These are phyloP conservation scores for Drosophila pseudotalamancana DNA, from an alignment of 2,888 invertebrate species.

Conservation along the genomic window DNA sequence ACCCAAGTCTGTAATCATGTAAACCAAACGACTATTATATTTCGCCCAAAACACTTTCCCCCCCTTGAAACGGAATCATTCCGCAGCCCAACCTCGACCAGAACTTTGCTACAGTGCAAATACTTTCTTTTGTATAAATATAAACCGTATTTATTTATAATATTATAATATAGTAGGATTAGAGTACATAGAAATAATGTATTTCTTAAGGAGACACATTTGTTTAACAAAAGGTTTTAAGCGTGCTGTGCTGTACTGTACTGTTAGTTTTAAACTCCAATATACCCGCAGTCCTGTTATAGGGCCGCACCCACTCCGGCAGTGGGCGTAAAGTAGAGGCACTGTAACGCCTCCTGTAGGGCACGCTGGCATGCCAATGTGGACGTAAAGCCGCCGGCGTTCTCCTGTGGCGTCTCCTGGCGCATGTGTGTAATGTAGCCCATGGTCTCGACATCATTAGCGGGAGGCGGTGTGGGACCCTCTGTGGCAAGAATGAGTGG, in stretches of 20 bases:
- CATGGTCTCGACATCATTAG: slow-evolving; percentile 87
- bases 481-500: slow-evolving; percentile 86
- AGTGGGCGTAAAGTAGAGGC: slow-evolving; percentile 85
- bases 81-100: too few species aligned
- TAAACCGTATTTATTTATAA: slow-evolving; percentile 23
- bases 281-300: not conserved
- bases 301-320: slow-evolving; percentile 30
- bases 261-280: not conserved
- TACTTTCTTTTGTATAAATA: not conserved
- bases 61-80: too few species aligned
- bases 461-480: slow-evolving; percentile 90
- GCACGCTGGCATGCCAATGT: slow-evolving; percentile 93
- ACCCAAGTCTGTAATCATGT: slow-evolving; percentile 67
- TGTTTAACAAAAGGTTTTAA: slow-evolving; percentile 61
- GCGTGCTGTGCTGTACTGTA: slow-evolving; percentile 53
- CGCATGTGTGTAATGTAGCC: slow-evolving; percentile 92
- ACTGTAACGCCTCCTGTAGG: slow-evolving; percentile 94
- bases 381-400: slow-evolving; percentile 94
- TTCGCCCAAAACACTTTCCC: too few species aligned
- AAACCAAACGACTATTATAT: too few species aligned
- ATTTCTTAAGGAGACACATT: slow-evolving; percentile 39
- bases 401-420: slow-evolving; percentile 89
- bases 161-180: too few species aligned
- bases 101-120: too few species aligned
- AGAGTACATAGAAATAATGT: slow-evolving; percentile 21